Evolutionary conservation across 1,140 invertebrate species (phyloP), one percentile per base, ranked within the genome.

Genomic region (Teleopsis dalmanni): DNA sequence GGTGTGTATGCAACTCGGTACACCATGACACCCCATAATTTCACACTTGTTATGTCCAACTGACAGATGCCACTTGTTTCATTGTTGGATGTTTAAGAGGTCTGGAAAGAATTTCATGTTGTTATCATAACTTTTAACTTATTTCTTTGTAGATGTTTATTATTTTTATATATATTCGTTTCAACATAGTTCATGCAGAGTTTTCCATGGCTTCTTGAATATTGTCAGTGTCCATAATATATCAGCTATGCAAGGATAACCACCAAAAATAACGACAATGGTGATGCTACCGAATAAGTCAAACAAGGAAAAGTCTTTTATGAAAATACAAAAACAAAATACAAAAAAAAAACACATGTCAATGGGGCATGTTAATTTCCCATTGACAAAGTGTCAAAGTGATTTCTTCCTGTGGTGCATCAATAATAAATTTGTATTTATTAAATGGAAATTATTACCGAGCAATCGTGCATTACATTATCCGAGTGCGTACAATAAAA

Each of bases 321-420:
- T n/a, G 29, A 31, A 10, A 31, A 10, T 31, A n/a, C 3, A 10
- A 11, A 16, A 19, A 21, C 35, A 7, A 37, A 10, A 37, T 14
- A 38, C 13, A 38, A 38, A 38, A 23, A n/a, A 23, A 19, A 34
- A 34, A 34, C 13, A 4, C 4, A 34, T 31, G 27, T 46, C 43
- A 46, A 34, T 46, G 43, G 31, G 43, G 43, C 29, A 46, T 46
- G 43, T 46, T 34, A 46, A 46, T 46, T 46, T 34, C 14, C 43
- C 43, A 43, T 27, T 43, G 26, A 43, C 41, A 43, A 43, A 46
- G 31, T 46, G 43, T 46, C 43, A 46, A 46, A 46, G 31, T 35
- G 43, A 46, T 35, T 33, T 35, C 26, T 29, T 43, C 26, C 41
- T 29, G 41, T 43, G 41, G 25, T 19, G 41, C n/a, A 13, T 16